A percentile compares a stretch with the other conserved stretches of the same genome.
Evolutionary conservation across 2,113 vertebrate genomes (phyloP).

Genomic region (Ondatra zibethicus): DNA sequence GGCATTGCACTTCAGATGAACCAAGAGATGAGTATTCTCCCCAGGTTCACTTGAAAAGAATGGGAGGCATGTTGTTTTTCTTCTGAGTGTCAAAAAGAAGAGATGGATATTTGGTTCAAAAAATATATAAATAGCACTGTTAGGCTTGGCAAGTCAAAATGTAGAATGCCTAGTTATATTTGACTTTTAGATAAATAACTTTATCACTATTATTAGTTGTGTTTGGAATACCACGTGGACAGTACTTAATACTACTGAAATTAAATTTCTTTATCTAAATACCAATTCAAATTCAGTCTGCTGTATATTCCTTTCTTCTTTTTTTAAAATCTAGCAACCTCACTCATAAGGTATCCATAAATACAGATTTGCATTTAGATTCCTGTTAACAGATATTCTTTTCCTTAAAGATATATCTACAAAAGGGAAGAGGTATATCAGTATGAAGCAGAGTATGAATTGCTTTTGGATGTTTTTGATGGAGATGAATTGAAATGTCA

Average conservation of each 20-base stretch:
- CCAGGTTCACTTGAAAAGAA: background rate
- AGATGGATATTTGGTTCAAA: background rate
- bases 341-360: background rate
- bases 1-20: background rate
- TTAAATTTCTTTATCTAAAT: slow-evolving; percentile 5
- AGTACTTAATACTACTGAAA: background rate
- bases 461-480: background rate
- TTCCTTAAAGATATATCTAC: background rate
- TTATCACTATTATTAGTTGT: background rate
- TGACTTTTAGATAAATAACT: background rate
- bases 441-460: background rate
- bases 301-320: background rate
- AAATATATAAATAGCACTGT: background rate
- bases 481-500: background rate
- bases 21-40: background rate
- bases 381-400: background rate
- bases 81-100: background rate
- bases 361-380: slow-evolving; percentile 4
- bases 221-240: background rate
- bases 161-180: background rate
- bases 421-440: background rate
- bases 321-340: background rate
- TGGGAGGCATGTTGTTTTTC: background rate
- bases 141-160: background rate
- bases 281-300: background rate